phyloP scores from a whole-genome alignment of 2,888 invertebrate genomes.

The Drosophila imparisetae region DNA sequence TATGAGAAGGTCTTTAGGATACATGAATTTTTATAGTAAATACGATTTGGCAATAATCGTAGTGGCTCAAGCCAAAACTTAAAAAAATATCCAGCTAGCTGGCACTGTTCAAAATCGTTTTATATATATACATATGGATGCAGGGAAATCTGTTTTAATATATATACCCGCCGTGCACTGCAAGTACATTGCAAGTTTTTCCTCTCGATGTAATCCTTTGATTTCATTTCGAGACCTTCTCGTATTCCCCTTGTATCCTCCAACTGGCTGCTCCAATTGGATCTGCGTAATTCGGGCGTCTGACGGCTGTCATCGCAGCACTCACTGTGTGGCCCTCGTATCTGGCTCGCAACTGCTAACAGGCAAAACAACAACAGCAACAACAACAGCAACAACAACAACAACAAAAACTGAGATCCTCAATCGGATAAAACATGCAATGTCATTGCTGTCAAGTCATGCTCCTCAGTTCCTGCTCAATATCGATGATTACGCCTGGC shows the following conservation, averaged over 20 bases:
- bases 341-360: slow-evolving; percentile 20
- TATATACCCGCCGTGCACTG: neutral
- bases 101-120: neutral
- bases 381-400: slow-evolving; percentile 1
- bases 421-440: slow-evolving; percentile 52
- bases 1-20: neutral
- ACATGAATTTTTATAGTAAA: neutral
- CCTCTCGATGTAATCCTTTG: neutral
- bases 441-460: slow-evolving; percentile 64
- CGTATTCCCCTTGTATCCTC: neutral
- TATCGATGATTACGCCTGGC: slow-evolving; percentile 15
- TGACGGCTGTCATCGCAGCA: slow-evolving; percentile 54
- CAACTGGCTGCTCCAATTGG: slow-evolving; percentile 31
- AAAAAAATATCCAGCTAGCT: neutral
- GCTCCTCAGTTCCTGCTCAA: slow-evolving; percentile 24
- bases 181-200: neutral
- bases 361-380: slow-evolving; percentile 12
- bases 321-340: slow-evolving; percentile 21
- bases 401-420: neutral
- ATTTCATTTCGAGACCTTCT: neutral
- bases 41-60: neutral
- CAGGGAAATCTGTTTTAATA: no score
- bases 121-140: neutral
- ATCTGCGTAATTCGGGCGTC: slow-evolving; percentile 71
- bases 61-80: neutral